These are phyloP conservation scores for Andrena dorsata DNA, from an alignment of 2,888 invertebrate genomes.

Conservation along the genomic window DNA sequence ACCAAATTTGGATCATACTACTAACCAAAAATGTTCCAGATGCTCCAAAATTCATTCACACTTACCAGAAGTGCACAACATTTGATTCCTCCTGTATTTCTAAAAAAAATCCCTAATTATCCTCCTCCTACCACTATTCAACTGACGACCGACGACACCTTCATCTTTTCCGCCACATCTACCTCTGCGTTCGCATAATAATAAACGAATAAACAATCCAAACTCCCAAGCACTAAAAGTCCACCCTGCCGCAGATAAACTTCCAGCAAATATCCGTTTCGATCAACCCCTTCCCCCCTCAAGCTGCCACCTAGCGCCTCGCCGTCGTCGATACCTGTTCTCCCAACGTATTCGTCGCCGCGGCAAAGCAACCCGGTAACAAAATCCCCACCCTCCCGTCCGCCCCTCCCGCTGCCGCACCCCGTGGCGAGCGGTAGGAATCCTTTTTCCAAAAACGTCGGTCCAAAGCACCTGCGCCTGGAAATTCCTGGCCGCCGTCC, in stretches of 20 bases:
- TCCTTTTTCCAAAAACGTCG: constrained; percentile 53
- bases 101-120: no score
- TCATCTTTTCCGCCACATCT: no score
- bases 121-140: no score
- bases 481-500: constrained; percentile 58
- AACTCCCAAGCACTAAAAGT: background rate
- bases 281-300: background rate
- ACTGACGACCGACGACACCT: no score
- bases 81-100: no score
- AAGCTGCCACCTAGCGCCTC: background rate
- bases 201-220: background rate
- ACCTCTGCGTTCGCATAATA: background rate
- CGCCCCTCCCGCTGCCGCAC: background rate
- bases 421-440: background rate
- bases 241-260: constrained; percentile 1
- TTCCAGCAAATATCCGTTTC: constrained; percentile 25
- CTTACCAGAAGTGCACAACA: no score
- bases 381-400: constrained; percentile 13
- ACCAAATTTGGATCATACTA: no score
- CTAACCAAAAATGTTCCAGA: no score
- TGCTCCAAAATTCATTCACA: no score
- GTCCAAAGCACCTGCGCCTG: constrained; percentile 55
- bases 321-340: constrained; percentile 37
- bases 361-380: constrained; percentile 17
- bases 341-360: background rate